phyloP scores from a whole-genome alignment of 2,113 vertebrate species.

The Callipepla squamata region DNA sequence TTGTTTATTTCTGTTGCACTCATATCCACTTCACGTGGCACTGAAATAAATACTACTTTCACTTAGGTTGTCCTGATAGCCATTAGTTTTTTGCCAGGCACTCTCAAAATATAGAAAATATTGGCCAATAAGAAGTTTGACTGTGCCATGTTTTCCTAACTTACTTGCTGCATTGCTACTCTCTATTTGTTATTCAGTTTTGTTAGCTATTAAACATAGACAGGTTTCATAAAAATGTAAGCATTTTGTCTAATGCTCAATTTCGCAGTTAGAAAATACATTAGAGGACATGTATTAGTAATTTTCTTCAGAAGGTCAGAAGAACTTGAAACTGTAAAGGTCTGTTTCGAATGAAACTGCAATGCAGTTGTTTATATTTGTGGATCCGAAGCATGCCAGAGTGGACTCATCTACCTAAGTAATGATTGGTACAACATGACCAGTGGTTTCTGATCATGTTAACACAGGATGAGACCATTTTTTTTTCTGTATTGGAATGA shows the following conservation, averaged over 20 bases:
- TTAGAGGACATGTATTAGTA: neutral
- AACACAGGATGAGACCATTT: neutral
- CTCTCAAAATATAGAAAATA: neutral
- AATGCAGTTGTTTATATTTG: neutral
- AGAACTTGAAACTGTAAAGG: neutral
- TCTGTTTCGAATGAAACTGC: neutral
- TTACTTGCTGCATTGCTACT: neutral
- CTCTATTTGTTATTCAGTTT: neutral
- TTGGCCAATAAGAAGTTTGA: neutral
- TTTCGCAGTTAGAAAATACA: neutral
- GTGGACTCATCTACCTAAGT: neutral
- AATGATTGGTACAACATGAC: neutral
- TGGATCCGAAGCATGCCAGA: neutral
- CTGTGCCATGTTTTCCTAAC: neutral
- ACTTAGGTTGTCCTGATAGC: neutral
- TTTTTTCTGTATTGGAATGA: neutral
- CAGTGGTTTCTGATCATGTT: neutral
- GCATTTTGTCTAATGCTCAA: neutral
- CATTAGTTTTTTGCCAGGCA: neutral
- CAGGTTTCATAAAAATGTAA: neutral
- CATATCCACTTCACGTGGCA: neutral
- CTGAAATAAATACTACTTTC: neutral
- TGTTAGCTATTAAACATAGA: neutral
- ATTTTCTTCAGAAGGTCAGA: neutral
- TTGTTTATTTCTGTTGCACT: constrained; percentile 32